phyloP scores from a whole-genome alignment of 2,888 invertebrate species.

The Cerastoderma edule region DNA sequence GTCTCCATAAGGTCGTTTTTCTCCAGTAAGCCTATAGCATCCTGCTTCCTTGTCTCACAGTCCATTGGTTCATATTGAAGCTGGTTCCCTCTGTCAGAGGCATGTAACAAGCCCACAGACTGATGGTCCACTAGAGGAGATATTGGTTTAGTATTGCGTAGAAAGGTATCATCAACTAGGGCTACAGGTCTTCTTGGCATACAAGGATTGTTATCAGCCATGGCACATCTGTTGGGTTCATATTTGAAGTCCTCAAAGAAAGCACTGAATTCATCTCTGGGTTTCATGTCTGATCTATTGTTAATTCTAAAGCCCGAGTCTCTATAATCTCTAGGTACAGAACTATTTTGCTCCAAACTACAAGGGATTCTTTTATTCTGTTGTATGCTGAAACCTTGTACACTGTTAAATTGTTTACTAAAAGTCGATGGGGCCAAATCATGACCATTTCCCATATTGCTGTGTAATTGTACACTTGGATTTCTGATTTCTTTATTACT shows the following conservation, averaged over 20 bases:
- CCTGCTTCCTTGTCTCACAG: slow-evolving; percentile 24
- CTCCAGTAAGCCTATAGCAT: slow-evolving; percentile 33
- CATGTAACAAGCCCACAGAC: slow-evolving; percentile 21
- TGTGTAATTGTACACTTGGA: too few species aligned
- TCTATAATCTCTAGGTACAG: too few species aligned
- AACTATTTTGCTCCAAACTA: too few species aligned
- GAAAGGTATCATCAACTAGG: background rate
- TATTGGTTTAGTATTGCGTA: slow-evolving; percentile 8
- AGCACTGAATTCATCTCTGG: background rate
- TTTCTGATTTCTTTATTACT: too few species aligned
- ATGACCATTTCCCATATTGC: too few species aligned
- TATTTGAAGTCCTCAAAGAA: slow-evolving; percentile 2
- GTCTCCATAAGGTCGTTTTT: slow-evolving; percentile 35
- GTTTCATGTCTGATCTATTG: too few species aligned
- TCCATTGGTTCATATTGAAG: slow-evolving; percentile 43
- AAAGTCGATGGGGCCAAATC: too few species aligned
- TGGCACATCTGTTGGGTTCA: background rate
- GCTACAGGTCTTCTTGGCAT: background rate
- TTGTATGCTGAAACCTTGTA: too few species aligned
- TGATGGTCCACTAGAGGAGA: slow-evolving; percentile 27
- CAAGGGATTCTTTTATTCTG: too few species aligned
- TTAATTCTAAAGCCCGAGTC: too few species aligned
- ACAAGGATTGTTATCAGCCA: background rate
- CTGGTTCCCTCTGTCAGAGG: slow-evolving; percentile 17
- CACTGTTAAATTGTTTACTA: too few species aligned